phyloP scores from a whole-genome alignment of 2,888 invertebrate genomes.

The Pristionchus entomophagus region DNA sequence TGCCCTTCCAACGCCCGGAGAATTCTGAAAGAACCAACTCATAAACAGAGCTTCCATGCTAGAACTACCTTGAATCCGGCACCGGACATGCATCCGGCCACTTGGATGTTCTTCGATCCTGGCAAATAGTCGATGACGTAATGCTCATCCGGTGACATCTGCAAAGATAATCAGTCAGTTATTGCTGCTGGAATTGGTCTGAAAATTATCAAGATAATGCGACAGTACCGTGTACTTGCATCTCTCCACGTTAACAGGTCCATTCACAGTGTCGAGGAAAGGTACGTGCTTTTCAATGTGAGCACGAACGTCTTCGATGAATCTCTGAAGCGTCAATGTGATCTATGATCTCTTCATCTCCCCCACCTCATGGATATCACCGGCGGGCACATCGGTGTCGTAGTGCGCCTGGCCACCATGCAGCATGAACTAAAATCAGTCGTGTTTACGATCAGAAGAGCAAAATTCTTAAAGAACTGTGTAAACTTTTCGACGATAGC shows the following conservation, averaged over 20 bases:
- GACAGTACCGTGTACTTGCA: constrained; percentile 44
- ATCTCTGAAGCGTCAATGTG: not conserved
- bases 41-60: not conserved
- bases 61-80: constrained; percentile 40
- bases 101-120: constrained; percentile 36
- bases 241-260: constrained; percentile 35
- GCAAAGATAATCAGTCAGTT: not conserved
- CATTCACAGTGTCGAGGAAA: constrained; percentile 34
- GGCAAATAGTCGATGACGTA: constrained; percentile 38
- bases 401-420: not conserved
- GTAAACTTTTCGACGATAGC: not conserved
- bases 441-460: too few species aligned
- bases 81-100: constrained; percentile 38
- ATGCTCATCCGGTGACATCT: constrained; percentile 42
- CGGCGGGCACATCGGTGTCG: not conserved
- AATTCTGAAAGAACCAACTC: not conserved
- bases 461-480: too few species aligned
- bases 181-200: not conserved
- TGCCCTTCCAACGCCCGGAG: not conserved
- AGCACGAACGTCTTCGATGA: constrained; percentile 6
- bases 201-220: not conserved
- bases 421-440: not conserved
- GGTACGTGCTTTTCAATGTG: constrained; percentile 23
- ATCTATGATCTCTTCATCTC: not conserved
- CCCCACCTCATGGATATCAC: not conserved